A percentile compares a stretch with the other conserved stretches of the same genome.
Evolutionary conservation across 2,797 vertebrate species (phyloP).

Genomic region (Falco concolor): DNA sequence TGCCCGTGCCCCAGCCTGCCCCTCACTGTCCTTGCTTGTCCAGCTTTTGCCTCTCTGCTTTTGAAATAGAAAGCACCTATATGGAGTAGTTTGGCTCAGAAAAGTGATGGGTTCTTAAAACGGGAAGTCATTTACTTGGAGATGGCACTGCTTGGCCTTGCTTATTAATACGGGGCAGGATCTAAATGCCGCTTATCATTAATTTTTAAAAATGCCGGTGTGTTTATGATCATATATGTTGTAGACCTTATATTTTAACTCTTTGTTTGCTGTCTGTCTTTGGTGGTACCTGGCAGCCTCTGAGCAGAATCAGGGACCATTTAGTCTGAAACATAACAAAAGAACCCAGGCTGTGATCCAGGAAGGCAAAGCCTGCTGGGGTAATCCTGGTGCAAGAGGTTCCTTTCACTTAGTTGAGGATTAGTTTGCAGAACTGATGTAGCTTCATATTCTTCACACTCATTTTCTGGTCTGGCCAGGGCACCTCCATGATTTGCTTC

Average conservation of each 20-base stretch:
- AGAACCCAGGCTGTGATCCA: not conserved
- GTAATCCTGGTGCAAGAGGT: not conserved
- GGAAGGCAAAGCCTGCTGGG: not conserved
- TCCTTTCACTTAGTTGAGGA: accelerated
- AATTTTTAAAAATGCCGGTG: not conserved
- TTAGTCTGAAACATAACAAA: not conserved
- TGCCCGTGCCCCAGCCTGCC: not conserved
- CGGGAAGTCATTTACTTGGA: not conserved
- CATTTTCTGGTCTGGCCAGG: not conserved
- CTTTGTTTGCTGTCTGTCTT: not conserved
- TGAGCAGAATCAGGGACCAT: not conserved
- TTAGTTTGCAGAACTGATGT: not conserved
- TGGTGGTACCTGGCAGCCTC: not conserved
- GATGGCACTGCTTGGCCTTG: not conserved
- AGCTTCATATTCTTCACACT: not conserved
- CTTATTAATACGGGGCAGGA: not conserved
- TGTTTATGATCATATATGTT: not conserved
- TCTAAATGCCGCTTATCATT: not conserved
- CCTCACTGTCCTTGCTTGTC: not conserved
- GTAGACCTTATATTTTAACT: not conserved
- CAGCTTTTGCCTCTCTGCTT: not conserved
- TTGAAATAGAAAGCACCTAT: not conserved
- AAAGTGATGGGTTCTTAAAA: not conserved
- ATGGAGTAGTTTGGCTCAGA: not conserved
- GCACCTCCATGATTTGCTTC: not conserved